Evolutionary conservation across 2,113 vertebrate genomes (phyloP).

Genomic region (Larimichthys polyactis): DNA sequence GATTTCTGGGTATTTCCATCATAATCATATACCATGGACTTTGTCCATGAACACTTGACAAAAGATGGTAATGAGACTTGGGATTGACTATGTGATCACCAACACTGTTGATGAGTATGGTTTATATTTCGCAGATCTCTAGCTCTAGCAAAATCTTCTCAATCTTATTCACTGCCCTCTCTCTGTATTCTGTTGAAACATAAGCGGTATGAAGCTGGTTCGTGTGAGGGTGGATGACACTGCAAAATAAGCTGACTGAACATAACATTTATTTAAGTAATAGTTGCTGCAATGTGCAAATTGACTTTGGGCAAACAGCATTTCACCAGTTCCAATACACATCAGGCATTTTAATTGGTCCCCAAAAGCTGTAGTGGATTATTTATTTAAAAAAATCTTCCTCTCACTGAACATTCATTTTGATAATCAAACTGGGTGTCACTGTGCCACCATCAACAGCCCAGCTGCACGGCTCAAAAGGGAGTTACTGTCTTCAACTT

Average conservation of each 20-base stretch:
- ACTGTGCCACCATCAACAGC: slow-evolving; percentile 1
- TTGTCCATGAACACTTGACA: background rate
- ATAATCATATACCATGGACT: background rate
- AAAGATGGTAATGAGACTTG: background rate
- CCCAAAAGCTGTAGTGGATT: background rate
- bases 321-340: background rate
- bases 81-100: background rate
- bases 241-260: background rate
- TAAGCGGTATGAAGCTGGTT: background rate
- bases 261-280: background rate
- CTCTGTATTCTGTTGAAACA: background rate
- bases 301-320: background rate
- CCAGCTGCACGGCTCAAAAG: background rate
- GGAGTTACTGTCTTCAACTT: background rate
- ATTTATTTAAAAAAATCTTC: background rate
- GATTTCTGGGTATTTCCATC: background rate
- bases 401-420: slow-evolving; percentile 4
- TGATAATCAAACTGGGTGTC: background rate
- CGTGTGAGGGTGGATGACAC: background rate
- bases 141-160: background rate
- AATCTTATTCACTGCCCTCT: too few relatives aligned
- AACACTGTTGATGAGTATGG: background rate
- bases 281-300: background rate
- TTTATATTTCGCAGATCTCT: background rate
- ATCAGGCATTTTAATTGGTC: background rate